Base-by-base conservation (phyloP, 2,888 invertebrate species). In the Allophyes oxyacanthae region DNA sequence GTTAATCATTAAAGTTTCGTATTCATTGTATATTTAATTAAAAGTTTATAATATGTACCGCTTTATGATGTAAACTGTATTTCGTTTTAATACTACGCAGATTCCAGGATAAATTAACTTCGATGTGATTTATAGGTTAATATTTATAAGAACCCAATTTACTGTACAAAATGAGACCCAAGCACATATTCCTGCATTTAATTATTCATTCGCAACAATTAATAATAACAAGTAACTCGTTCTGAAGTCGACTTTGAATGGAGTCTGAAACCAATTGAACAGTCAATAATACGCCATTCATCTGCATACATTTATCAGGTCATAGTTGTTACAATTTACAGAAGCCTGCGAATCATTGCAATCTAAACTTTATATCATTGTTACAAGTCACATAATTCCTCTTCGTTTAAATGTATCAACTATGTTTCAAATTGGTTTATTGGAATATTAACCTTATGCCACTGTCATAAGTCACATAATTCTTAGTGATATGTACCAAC, bases 1-100 rank as follows among this genome's bases (percentile, higher is more conserved):
- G 73, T 77, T 81, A 79, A 79, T 73, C 79, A 71, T 78, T 75
- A 70, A 72, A 61, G 77, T 78, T 80, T 78, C 69, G 62, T 81
- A 77, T 72, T 77, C 72, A 68, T 69, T 73, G 68, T 73, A 72
- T 75, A 68, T 73, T 73, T 74, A 64, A 78, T 75, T 77, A 77
- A 68, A 63, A 46, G 20, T 62, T 69, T 71, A 64, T n/a, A n/a
- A n/a, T 73, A 70, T 66, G 58, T 72, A 73, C 58, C 63, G 38
- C 41, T 72, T 52, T 72, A 72, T 57, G 50, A 56, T 63, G 65
- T 69, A 54, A 64, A 63, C 50, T 68, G 58, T 67, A 56, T 72
- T 75, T 72, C 43, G 33, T 72, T 64, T 58, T 52, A 55, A 57
- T 57, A 44, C 28, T 57, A 44, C 34, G 48, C 72, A 65, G 71